A percentile compares a stretch with the other conserved stretches of the same genome.
phyloP scores from a whole-genome alignment of 2,797 vertebrate species.

The Adelosebastes latens region DNA sequence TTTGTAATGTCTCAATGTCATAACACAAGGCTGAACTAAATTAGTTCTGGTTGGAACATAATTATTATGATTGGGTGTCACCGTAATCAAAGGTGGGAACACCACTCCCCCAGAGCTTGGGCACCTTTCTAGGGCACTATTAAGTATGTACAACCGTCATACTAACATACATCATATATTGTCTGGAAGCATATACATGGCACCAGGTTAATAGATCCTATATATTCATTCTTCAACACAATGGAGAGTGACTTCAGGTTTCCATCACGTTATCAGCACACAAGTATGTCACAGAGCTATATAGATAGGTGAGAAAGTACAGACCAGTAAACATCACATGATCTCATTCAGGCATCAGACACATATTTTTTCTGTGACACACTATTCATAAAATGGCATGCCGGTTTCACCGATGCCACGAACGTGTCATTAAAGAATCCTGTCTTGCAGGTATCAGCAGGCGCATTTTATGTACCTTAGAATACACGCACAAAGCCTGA shows the following conservation, averaged over 20 bases:
- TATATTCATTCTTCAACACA: background rate
- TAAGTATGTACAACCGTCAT: background rate
- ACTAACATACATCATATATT: background rate
- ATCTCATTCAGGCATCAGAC: background rate
- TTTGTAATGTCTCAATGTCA: background rate
- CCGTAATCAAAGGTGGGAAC: background rate
- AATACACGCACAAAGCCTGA: background rate
- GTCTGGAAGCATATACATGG: background rate
- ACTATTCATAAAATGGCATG: background rate
- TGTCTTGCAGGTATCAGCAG: background rate
- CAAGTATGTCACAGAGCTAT: background rate
- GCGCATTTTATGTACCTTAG: too few species aligned
- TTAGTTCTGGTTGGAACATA: background rate
- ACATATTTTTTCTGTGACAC: background rate
- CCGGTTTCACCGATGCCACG: accelerated
- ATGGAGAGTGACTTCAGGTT: background rate
- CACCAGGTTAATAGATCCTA: background rate
- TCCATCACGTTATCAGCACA: background rate
- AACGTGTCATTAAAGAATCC: background rate
- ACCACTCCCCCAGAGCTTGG: too few species aligned
- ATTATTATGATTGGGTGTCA: background rate
- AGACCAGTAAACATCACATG: background rate
- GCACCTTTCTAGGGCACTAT: background rate
- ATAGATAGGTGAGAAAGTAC: background rate
- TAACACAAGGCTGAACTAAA: background rate